A percentile compares a stretch with the other conserved stretches of the same genome.
Conservation (phyloP, 2,888 invertebrate species). For the Stenotaenia linearis region DNA sequence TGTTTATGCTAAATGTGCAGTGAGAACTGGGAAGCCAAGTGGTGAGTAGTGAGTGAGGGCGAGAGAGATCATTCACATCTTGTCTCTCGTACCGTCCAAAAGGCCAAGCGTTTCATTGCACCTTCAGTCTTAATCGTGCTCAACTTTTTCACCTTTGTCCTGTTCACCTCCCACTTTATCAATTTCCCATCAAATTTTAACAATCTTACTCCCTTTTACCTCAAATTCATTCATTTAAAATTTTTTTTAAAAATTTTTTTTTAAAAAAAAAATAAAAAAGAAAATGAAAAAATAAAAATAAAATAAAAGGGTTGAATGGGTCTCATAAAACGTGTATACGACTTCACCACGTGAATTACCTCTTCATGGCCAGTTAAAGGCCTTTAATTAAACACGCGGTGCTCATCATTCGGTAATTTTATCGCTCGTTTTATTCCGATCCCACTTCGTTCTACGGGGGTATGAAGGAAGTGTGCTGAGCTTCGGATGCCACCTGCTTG, state of each 20-base stretch:
- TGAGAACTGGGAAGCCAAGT: conserved; percentile 1
- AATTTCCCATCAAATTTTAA: not conserved
- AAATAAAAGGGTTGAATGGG: not conserved
- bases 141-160: conserved; percentile 4
- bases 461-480: not conserved
- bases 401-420: not conserved
- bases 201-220: not conserved
- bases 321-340: not conserved
- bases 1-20: not conserved
- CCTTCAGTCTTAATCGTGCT: not conserved
- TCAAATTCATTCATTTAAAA: no score
- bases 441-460: not conserved
- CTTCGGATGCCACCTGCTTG: not conserved
- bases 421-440: not conserved
- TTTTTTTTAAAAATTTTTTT: not conserved
- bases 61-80: conserved; percentile 9
- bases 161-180: not conserved
- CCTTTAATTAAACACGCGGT: not conserved
- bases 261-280: not conserved
- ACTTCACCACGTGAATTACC: not conserved
- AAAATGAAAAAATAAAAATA: not conserved
- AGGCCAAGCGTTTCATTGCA: conserved; percentile 9
- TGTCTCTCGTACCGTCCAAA: conserved; percentile 4
- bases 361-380: not conserved
- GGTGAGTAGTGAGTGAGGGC: not conserved